Evolutionary conservation across 2,888 invertebrate genomes (phyloP).

Genomic region (Nomada ferruginata): DNA sequence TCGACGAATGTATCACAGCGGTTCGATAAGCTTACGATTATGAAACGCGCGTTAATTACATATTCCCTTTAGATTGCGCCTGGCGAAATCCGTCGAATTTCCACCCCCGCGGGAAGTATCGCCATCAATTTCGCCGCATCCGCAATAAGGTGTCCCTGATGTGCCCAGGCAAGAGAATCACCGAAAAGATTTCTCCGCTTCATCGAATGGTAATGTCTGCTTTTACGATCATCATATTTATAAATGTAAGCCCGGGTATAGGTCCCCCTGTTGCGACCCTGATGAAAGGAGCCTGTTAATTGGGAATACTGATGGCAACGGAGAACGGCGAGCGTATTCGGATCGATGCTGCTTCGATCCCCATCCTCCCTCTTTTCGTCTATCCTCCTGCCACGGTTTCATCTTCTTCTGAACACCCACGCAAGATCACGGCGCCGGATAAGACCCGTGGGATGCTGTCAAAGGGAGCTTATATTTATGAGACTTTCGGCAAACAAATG

Average conservation of each 20-base stretch:
- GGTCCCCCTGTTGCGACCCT: slow-evolving; percentile 59
- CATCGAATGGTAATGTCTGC: slow-evolving; percentile 70
- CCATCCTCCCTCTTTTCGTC: slow-evolving; percentile 34
- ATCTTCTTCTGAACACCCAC: slow-evolving; percentile 66
- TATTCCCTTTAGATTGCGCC: slow-evolving; percentile 74
- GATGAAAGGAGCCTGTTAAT: slow-evolving; percentile 81
- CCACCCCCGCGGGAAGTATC: slow-evolving; percentile 51
- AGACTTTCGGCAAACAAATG: slow-evolving; percentile 84
- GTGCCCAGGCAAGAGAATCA: slow-evolving; percentile 28
- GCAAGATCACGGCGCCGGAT: slow-evolving; percentile 77
- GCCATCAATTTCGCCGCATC: slow-evolving; percentile 71
- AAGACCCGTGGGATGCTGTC: slow-evolving; percentile 80
- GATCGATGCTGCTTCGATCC: slow-evolving; percentile 74
- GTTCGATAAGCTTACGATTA: slow-evolving; percentile 60
- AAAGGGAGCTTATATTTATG: slow-evolving; percentile 84
- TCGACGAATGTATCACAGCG: slow-evolving; percentile 17
- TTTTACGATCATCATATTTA: slow-evolving; percentile 77
- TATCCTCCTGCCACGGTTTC: slow-evolving; percentile 45
- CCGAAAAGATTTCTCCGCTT: slow-evolving; percentile 63
- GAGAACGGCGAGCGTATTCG: slow-evolving; percentile 68
- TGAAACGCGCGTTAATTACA: slow-evolving; percentile 69
- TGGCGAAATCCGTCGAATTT: slow-evolving; percentile 67
- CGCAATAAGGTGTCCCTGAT: slow-evolving; percentile 51
- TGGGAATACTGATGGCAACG: slow-evolving; percentile 80
- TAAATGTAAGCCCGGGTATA: slow-evolving; percentile 68